Evolutionary conservation across 1,140 invertebrate species (phyloP).

Genomic region (Solen grandis): DNA sequence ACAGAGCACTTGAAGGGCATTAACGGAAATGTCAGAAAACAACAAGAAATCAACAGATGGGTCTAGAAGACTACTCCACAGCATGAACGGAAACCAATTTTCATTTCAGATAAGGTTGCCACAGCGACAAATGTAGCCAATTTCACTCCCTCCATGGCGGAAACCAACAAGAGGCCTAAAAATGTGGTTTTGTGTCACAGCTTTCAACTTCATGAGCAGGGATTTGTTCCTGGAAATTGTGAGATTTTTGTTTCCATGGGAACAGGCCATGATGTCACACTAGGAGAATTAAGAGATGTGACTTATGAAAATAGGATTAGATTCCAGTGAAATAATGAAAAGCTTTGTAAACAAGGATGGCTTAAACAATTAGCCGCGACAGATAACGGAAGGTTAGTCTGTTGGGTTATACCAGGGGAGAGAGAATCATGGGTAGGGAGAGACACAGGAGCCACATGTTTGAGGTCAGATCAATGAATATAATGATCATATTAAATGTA

Average conservation of each 20-base stretch:
- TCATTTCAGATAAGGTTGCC: constrained; percentile 45
- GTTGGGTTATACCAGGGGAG: background rate
- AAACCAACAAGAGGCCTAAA: constrained; percentile 44
- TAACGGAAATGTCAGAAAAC: too few relatives aligned
- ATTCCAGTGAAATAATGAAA: constrained; percentile 42
- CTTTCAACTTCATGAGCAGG: constrained; percentile 43
- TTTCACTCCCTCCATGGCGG: constrained; percentile 41
- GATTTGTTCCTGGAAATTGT: constrained; percentile 31
- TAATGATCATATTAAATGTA: background rate
- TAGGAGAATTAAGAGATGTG: constrained; percentile 19
- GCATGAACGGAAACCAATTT: constrained; percentile 45
- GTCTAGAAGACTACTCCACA: background rate
- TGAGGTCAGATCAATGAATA: background rate
- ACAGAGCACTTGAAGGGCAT: too few relatives aligned
- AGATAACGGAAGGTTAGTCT: background rate
- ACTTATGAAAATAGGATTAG: constrained; percentile 25
- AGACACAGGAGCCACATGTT: background rate
- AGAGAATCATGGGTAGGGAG: background rate
- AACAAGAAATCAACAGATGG: constrained; percentile 47
- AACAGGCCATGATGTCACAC: background rate
- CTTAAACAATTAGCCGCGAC: constrained; percentile 25
- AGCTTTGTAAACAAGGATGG: constrained; percentile 43
- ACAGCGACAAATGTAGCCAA: constrained; percentile 42
- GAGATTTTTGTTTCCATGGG: constrained; percentile 33
- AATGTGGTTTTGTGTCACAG: constrained; percentile 50